Evolutionary conservation across 1,140 invertebrate genomes (phyloP), one percentile per base, ranked within the genome.

Genomic region (Drosophila trapezifrons): DNA sequence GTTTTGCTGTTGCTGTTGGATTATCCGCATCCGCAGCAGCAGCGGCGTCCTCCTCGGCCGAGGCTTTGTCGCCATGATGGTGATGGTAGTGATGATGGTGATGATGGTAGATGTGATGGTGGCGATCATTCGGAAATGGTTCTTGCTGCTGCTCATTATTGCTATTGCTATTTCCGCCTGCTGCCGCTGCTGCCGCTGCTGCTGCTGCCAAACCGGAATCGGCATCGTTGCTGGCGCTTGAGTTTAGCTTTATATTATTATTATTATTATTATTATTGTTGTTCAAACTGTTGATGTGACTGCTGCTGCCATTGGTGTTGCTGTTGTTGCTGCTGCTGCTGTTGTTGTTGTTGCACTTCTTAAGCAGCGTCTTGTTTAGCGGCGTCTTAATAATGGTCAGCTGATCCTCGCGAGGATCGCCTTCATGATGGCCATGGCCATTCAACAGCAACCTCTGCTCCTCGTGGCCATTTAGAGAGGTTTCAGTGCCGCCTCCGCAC

Each of bases 371-470:
- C n/a, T 91, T 91, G 10, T 66, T 91, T 0, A 91, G 51, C 35
- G 90, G 90, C 5, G 90, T 91, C 40, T 91, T 91, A 25, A 91
- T 91, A 29, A 91, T 91, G n/a, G 81, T 90, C 57, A 75, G 57
- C 67, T 89, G 78, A 52, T 51, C 45, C 59, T 66, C 63, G 27
- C 47, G 46, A 27, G 45, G 42, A 43, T 69, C 69, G 4, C 35
- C 56, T 46, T 64, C 47, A 32, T 42, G 66, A 51, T 69, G 52
- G 13, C 51, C 13, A 17, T 64, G 25, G 15, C 35, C 69, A 47
- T 71, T 47, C 9, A 54, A 37, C 1, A 54, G 18, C 27, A 56
- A 13, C 7, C 60, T 25, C 60, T 63, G 60, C 25, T 58, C 63
- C 32, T 70, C 66, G n/a, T 70, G 66, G 2, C 60, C 55, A 15